Evolutionary conservation across 2,797 vertebrate species (phyloP), one percentile per base, ranked within the genome.

Genomic region (Luscinia megarhynchos): DNA sequence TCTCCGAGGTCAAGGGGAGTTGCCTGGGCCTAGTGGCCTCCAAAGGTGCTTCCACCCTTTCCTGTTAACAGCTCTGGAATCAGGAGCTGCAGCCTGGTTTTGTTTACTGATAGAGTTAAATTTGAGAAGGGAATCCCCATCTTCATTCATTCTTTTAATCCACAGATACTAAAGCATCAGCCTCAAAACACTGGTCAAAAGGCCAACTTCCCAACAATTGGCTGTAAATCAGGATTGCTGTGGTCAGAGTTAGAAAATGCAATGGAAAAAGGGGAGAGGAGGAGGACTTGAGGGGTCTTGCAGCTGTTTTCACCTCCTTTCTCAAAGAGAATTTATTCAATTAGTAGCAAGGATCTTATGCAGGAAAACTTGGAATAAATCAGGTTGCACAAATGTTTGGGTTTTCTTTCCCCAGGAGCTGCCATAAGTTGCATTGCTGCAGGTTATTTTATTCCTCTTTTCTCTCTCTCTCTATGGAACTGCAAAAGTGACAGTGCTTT

Each of bases 401-500:
- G 0, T 9, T 62, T 78, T 41, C 34, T 43, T 13, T 7, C 9
- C 34, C 46, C n/a, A 20, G 27, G 34, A 89, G 30, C 30, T 88
- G 55, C 84, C 59, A 24, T 53, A 70, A 79, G 74, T 93, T 95
- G 93, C 91, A 93, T 89, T 96, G 22, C 55, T 95, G 84, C 80
- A 46, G 58, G 66, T 85, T 82, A 40, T 53, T 93, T 79, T 92
- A 90, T 94, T 87, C 86, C 40, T 78, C 45, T 84, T 81, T 68
- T 91, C 20, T 29, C 67, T 70, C 75, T 80, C 78, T 85, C 78
- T 81, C 79, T 70, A 0, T 54, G 76, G 93, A 78, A 61, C 86
- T 94, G 75, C 70, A 85, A 15, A 87, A 94, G 92, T 93, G 93
- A 91, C 94, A 87, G 59, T 2, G 24, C 93, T 97, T 96, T 94